A percentile compares a stretch with the other conserved stretches of the same genome.
These are phyloP conservation scores for Lithophane semibrunnea DNA, from an alignment of 2,888 invertebrate species.

Conservation along the genomic window DNA sequence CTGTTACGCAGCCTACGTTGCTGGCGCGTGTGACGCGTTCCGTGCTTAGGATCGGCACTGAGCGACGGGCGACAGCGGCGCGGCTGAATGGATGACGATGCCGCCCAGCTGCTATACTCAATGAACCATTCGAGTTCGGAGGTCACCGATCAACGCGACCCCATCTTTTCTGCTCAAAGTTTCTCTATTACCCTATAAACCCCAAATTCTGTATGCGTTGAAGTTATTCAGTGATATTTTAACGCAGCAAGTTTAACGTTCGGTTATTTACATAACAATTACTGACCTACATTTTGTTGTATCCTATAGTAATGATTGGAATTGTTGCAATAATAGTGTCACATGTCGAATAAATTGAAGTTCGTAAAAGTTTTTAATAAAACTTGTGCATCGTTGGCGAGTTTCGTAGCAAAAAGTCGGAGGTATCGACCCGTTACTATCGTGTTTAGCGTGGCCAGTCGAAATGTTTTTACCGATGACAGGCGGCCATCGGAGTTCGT, in stretches of 20 bases:
- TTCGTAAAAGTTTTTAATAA: slow-evolving; percentile 5
- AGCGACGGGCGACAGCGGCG: slow-evolving; percentile 77
- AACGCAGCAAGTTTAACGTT: slow-evolving; percentile 28
- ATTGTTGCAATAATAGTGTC: slow-evolving; percentile 10
- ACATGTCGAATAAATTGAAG: slow-evolving; percentile 9
- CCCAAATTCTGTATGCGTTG: slow-evolving; percentile 58
- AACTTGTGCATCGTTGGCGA: slow-evolving; percentile 29
- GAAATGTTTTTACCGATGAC: slow-evolving; percentile 76
- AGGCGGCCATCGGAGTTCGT: slow-evolving; percentile 77
- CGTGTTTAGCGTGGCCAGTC: slow-evolving; percentile 62
- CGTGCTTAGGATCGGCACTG: slow-evolving; percentile 88
- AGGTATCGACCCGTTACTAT: slow-evolving; percentile 63
- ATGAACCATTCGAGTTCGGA: slow-evolving; percentile 89
- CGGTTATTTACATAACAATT: slow-evolving; percentile 50
- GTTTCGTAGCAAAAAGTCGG: slow-evolving; percentile 49
- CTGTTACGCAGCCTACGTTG: slow-evolving; percentile 78
- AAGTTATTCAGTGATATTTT: slow-evolving; percentile 49
- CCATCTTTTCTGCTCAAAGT: slow-evolving; percentile 78
- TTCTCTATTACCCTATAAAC: slow-evolving; percentile 83
- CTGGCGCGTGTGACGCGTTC: slow-evolving; percentile 88
- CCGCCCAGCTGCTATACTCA: slow-evolving; percentile 87
- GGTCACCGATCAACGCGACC: slow-evolving; percentile 87
- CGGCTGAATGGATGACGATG: slow-evolving; percentile 83
- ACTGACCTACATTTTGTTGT: slow-evolving; percentile 52
- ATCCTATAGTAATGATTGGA: slow-evolving; percentile 15